Evolutionary conservation across 2,113 vertebrate species (phyloP).

Genomic region (Sminthopsis crassicaudata): DNA sequence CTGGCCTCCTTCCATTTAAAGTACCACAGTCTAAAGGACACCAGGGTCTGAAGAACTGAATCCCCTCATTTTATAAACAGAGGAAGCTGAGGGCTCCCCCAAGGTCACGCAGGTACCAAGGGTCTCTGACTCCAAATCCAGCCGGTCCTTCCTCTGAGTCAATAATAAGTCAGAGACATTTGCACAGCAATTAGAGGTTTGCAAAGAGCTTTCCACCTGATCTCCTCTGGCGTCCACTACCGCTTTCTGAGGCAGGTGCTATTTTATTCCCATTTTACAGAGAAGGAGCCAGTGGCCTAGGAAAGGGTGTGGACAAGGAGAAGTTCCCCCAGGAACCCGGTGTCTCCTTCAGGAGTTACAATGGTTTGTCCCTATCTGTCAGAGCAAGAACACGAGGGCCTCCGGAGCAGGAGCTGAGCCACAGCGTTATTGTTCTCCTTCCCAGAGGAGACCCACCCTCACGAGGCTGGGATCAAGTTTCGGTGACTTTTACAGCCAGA

Average conservation of each 20-base stretch:
- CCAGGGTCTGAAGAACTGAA: too few species aligned
- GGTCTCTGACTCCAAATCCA: not conserved
- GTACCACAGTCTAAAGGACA: not conserved
- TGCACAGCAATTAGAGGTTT: not conserved
- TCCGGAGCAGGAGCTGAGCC: not conserved
- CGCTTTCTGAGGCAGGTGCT: too few species aligned
- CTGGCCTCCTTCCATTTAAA: not conserved
- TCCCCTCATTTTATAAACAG: too few species aligned
- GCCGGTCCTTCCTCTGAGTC: not conserved
- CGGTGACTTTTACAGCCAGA: not conserved
- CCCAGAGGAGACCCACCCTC: not conserved
- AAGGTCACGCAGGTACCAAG: too few species aligned
- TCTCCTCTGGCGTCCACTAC: too few species aligned
- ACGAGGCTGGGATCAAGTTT: constrained; percentile 29
- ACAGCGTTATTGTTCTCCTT: not conserved
- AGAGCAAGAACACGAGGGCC: not conserved
- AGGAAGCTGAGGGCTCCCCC: too few species aligned
- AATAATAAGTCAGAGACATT: not conserved
- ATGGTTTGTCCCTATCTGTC: not conserved
- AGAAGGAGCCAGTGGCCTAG: not conserved
- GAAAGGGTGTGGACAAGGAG: not conserved
- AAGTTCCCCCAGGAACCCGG: not conserved
- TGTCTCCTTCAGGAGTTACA: not conserved
- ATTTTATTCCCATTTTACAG: not conserved
- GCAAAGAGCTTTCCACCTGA: not conserved